Evolutionary conservation across 2,113 vertebrate genomes (phyloP), one percentile per base, ranked within the genome.

Genomic region (Tychaedon coryphoeus): DNA sequence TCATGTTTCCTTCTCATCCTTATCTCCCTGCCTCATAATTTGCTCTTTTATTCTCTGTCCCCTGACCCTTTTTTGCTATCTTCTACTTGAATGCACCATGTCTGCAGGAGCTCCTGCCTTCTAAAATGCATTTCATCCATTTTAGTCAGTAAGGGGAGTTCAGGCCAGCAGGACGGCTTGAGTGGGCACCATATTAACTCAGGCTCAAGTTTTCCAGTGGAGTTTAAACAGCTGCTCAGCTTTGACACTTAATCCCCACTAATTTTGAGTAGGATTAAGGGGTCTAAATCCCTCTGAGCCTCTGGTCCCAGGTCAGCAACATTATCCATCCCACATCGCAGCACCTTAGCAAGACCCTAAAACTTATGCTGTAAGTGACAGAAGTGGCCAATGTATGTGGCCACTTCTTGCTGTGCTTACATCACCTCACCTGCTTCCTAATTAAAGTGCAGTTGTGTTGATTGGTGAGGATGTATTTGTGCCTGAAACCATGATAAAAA

Each of bases 181-280:
- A 93, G 50, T 86, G 64, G 58, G 75, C 42, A 90, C 51, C 57
- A n/a, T 75, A 22, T 73, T 81, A 82, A 82, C 56, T 69, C 42
- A 51, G 58, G 47, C 47, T 90, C 60, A 77, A 58, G 77, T 93
- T 88, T 94, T 88, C 75, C 60, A 73, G 64, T 40, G 51, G 62
- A 92, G 78, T 94, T 96, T 94, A 84, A 75, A 93, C 64, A 93
- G 83, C 94, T 94, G 83, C 75, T 95, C 40, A 70, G 60, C 54
- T 94, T 94, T 70, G 34, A 73, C 43, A 47, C 45, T 86, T 90
- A 88, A 86, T 92, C 75, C 19, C 67, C 33, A 58, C 76, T 93
- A 85, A 76, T 92, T 93, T 31, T 92, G 75, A 79, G 86, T 62
- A 70, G 67, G 81, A 92, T 90, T 93, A 93, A 88, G 62, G 28